Evolutionary conservation across 1,140 invertebrate genomes (phyloP), one percentile per base, ranked within the genome.

Genomic region (Drosophila nigrodunni): DNA sequence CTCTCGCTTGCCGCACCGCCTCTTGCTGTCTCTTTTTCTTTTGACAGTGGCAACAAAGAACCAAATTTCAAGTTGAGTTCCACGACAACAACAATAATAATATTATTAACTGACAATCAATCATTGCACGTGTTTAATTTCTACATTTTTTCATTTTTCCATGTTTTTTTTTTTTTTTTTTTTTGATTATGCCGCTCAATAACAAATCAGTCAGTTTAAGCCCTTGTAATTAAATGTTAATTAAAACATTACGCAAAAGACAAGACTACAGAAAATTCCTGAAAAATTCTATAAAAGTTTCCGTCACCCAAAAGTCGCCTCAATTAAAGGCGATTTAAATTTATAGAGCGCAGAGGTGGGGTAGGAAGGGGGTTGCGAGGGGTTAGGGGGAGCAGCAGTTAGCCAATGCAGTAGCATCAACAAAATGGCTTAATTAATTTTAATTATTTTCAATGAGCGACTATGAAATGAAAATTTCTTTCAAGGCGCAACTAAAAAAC

Each of bases 391-490:
- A 55, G 57, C 66, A 59, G 62, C 61, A 59, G 62, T 69, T 73
- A 76, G 78, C 78, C 78, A 66, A 81, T 80, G 74, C 78, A 79
- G 21, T 43, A 46, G 61, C 64, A 37, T 30, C 25, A 30, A 47
- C 52, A 62, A 88, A 88, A 88, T 85, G 86, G 82, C 85, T 88
- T 89, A 88, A 88, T 88, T 88, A 88, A 85, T 89, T 88, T 88
- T 88, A 88, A 88, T 88, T 88, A 88, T 86, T 88, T 88, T 88
- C 85, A 88, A 88, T 89, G 85, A 81, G 85, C 80, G 78, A 89
- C 83, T 89, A 87, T 77, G 79, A 82, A 86, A 87, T 79, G 77
- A 76, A 74, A 74, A 82, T 79, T 85, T 81, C 75, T 80, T 67
- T 69, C 74, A 79, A 79, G 77, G 62, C 74, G 77, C 83, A 87